Conservation (phyloP, 2,797 vertebrate species). For the Simalia tracyae region DNA sequence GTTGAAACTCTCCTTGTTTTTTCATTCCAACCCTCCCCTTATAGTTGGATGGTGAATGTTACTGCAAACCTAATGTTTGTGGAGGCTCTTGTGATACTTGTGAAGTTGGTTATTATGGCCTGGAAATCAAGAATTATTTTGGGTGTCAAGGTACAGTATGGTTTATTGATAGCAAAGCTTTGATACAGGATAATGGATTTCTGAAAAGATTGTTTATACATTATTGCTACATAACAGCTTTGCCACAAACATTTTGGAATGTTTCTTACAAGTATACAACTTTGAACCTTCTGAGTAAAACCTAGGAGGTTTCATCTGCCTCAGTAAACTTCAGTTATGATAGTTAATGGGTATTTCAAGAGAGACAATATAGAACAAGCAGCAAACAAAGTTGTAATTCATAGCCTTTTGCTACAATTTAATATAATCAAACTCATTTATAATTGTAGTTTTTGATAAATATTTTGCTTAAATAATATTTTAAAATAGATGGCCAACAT, state of each 20-base stretch:
- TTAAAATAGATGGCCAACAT: neutral
- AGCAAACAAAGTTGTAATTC: neutral
- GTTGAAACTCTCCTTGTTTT: neutral
- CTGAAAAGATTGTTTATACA: neutral
- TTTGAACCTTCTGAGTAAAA: neutral
- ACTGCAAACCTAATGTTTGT: constrained; percentile 84
- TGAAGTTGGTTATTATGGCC: constrained; percentile 83
- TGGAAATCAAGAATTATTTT: constrained; percentile 86
- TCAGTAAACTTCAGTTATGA: neutral
- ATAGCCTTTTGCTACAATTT: neutral
- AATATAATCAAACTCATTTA: neutral
- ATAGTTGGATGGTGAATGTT: constrained; percentile 84
- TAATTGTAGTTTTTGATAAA: neutral
- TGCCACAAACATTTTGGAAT: neutral
- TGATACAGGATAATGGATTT: neutral
- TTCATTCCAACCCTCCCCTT: constrained; percentile 12
- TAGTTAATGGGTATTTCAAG: neutral
- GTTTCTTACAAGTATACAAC: neutral
- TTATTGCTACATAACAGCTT: neutral
- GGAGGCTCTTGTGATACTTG: constrained; percentile 82
- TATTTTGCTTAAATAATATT: neutral
- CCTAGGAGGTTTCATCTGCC: neutral
- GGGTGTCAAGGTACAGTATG: constrained; percentile 86
- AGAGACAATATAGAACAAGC: neutral
- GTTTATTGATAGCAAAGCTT: neutral